Conservation (phyloP, 2,888 invertebrate genomes). For the Chrysotoxum bicinctum region DNA sequence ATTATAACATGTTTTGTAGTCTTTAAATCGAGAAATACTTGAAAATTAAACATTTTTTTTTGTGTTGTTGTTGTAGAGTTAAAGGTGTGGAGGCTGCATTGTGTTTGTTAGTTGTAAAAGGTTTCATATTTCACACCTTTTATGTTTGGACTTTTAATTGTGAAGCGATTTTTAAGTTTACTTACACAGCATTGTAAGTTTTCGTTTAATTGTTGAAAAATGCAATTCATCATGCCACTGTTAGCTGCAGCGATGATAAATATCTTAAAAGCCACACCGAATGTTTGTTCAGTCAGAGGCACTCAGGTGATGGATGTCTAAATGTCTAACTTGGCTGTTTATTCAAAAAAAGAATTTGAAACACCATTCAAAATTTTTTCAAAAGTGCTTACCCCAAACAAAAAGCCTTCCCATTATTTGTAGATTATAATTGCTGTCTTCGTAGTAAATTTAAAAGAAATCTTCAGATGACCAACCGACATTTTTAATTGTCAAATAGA, state of each 20-base stretch:
- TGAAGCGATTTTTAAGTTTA: background rate
- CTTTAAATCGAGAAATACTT: slow-evolving; percentile 40
- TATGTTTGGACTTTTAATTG: slow-evolving; percentile 51
- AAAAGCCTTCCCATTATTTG: too few relatives aligned
- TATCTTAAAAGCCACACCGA: background rate
- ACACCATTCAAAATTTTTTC: too few relatives aligned
- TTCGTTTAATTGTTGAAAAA: slow-evolving; percentile 1
- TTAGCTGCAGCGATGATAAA: background rate
- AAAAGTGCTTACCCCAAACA: too few relatives aligned
- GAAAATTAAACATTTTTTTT: background rate
- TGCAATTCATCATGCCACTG: background rate
- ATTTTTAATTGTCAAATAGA: too few relatives aligned
- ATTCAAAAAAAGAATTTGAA: too few relatives aligned
- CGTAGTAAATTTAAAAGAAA: too few relatives aligned
- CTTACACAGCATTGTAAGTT: background rate
- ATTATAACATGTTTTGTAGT: slow-evolving; percentile 71
- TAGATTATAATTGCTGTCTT: too few relatives aligned
- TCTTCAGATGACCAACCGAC: too few relatives aligned
- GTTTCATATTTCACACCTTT: slow-evolving; percentile 58
- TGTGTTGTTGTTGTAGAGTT: background rate
- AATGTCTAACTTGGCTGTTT: too few relatives aligned
- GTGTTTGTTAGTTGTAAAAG: slow-evolving; percentile 21
- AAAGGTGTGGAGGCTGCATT: slow-evolving; percentile 12
- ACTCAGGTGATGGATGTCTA: background rate
- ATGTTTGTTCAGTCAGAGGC: background rate